These are phyloP conservation scores for Actinia equina DNA, from an alignment of 64 coral and sea anemone species.

Conservation along the genomic window DNA sequence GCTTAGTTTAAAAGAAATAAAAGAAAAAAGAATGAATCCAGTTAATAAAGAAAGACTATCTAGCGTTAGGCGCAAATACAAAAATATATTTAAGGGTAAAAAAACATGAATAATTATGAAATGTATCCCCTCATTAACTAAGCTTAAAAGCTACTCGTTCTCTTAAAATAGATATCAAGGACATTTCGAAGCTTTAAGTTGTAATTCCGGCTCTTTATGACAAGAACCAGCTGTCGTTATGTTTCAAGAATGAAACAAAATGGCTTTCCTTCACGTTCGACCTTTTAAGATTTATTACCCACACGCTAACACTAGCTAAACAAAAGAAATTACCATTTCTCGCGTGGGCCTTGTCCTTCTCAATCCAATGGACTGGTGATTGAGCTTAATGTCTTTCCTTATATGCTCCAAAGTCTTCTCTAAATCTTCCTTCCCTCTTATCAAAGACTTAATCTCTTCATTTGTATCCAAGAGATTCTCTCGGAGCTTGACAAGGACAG, in stretches of 20 bases:
- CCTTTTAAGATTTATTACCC: neutral
- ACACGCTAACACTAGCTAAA: neutral
- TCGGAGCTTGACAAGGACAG: conserved; percentile 83
- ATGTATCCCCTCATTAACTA: neutral
- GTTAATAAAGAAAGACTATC: no score
- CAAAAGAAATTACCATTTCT: conserved; percentile 47
- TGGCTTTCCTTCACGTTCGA: neutral
- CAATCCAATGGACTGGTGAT: conserved; percentile 55
- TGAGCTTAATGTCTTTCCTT: conserved; percentile 94
- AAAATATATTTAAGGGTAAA: no score
- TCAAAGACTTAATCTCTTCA: conserved; percentile 96
- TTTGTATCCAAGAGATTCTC: conserved; percentile 95
- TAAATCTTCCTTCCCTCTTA: conserved; percentile 85
- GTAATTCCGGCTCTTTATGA: neutral
- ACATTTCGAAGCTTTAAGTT: neutral
- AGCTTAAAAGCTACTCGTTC: neutral
- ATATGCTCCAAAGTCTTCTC: conserved; percentile 92
- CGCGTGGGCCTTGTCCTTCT: conserved; percentile 46
- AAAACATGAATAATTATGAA: no score
- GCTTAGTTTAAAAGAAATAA: no score
- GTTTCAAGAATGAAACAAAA: neutral
- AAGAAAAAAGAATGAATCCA: no score
- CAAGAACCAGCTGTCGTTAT: neutral
- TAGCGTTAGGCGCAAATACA: no score
- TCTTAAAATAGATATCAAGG: neutral